Evolutionary conservation across 2,888 invertebrate genomes (phyloP).

Genomic region (Sphaeridia pumilis): DNA sequence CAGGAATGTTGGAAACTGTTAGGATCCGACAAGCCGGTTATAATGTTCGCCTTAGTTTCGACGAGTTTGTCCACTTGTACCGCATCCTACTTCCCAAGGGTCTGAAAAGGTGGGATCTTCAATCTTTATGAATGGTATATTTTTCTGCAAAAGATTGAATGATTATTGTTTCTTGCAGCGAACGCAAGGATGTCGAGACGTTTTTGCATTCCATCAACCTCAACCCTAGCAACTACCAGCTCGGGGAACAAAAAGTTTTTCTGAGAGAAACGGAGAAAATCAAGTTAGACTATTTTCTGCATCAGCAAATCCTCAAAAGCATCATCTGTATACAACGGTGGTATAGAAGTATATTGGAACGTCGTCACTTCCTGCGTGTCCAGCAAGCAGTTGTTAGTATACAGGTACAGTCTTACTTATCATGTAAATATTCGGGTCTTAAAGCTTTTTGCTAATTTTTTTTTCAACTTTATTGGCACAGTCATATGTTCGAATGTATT

Average conservation of each 20-base stretch:
- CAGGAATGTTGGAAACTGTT: slow-evolving; percentile 94
- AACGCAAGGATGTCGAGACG: slow-evolving; percentile 70
- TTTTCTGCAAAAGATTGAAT: too few relatives aligned
- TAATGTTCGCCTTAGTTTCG: slow-evolving; percentile 82
- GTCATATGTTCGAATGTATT: slow-evolving; percentile 54
- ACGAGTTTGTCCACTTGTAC: slow-evolving; percentile 87
- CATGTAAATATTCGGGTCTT: neutral
- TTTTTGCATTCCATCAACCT: slow-evolving; percentile 73
- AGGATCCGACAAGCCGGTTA: slow-evolving; percentile 89
- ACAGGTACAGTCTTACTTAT: too few relatives aligned
- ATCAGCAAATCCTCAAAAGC: slow-evolving; percentile 85
- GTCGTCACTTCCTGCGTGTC: slow-evolving; percentile 62
- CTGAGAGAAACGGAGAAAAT: slow-evolving; percentile 88
- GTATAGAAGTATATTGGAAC: slow-evolving; percentile 69
- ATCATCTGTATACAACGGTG: slow-evolving; percentile 85
- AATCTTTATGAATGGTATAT: too few relatives aligned
- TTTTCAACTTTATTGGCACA: too few relatives aligned
- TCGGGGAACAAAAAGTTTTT: slow-evolving; percentile 80
- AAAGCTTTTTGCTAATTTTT: slow-evolving; percentile 4
- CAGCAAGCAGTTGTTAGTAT: slow-evolving; percentile 61
- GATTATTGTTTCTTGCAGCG: slow-evolving; percentile 45
- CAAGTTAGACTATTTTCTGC: slow-evolving; percentile 78
- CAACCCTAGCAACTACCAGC: slow-evolving; percentile 80
- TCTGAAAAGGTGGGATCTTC: slow-evolving; percentile 47
- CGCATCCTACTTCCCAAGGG: slow-evolving; percentile 81